These are phyloP conservation scores for Hirtodrosophila cameraria DNA, from an alignment of 2,888 invertebrate genomes.

Conservation along the genomic window DNA sequence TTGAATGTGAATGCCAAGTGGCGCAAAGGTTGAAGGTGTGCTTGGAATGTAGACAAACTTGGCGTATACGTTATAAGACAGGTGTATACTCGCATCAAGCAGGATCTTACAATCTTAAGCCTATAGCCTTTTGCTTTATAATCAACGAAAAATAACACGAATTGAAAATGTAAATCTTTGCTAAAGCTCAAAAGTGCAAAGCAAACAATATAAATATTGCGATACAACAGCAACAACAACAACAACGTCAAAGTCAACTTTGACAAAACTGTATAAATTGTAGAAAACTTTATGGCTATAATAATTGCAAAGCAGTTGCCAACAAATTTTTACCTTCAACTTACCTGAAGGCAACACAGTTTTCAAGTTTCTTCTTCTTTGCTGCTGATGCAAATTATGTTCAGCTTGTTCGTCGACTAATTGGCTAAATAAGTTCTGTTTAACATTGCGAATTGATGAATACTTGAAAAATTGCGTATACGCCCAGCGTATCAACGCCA, in stretches of 20 bases:
- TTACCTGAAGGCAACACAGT: slow-evolving; percentile 29
- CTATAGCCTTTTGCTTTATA: slow-evolving; percentile 4
- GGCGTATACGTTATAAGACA: not conserved
- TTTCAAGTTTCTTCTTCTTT: slow-evolving; percentile 16
- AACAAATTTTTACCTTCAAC: slow-evolving; percentile 42
- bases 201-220: slow-evolving; percentile 59
- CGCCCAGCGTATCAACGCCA: slow-evolving; percentile 30
- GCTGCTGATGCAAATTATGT: slow-evolving; percentile 44
- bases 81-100: not conserved
- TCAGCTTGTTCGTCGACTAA: slow-evolving; percentile 43
- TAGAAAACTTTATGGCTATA: slow-evolving; percentile 56
- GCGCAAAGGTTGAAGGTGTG: not conserved
- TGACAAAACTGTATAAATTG: slow-evolving; percentile 68
- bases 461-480: slow-evolving; percentile 48
- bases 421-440: slow-evolving; percentile 67
- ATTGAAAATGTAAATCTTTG: slow-evolving; percentile 77
- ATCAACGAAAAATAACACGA: slow-evolving; percentile 18
- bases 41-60: not conserved
- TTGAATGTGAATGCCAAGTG: slow-evolving; percentile 28
- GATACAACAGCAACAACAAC: slow-evolving; percentile 33
- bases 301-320: slow-evolving; percentile 72
- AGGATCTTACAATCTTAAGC: not conserved
- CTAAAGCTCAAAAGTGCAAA: slow-evolving; percentile 71
- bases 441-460: slow-evolving; percentile 36
- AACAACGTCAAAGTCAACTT: slow-evolving; percentile 16